These are phyloP conservation scores for Chromoteleia sp. DNA, from an alignment of 2,888 invertebrate genomes.

Conservation along the genomic window DNA sequence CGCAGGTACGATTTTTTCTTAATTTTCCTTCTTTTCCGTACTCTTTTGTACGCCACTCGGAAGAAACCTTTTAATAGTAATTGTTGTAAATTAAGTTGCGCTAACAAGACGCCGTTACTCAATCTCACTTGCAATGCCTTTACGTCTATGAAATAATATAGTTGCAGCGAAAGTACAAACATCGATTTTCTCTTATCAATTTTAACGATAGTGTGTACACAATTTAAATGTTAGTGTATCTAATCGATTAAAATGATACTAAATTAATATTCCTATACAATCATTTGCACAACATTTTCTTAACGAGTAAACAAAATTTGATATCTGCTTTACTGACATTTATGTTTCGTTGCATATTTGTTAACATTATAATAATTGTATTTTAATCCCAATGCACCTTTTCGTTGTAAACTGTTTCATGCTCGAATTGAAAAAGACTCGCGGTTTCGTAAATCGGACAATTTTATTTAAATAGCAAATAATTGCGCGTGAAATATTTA, in stretches of 20 bases:
- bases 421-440: slow-evolving; percentile 17
- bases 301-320: slow-evolving; percentile 15
- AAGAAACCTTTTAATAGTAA: slow-evolving; percentile 28
- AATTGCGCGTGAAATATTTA: slow-evolving; percentile 22
- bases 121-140: slow-evolving; percentile 15
- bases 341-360: not conserved
- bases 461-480: slow-evolving; percentile 1
- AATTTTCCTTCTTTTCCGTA: not conserved
- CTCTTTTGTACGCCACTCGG: not conserved
- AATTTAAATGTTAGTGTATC: slow-evolving; percentile 16
- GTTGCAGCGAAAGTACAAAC: slow-evolving; percentile 3
- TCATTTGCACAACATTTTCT: slow-evolving; percentile 32
- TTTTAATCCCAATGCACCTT: slow-evolving; percentile 1
- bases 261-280: slow-evolving; percentile 12
- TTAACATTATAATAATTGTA: slow-evolving; percentile 5
- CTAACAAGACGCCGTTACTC: slow-evolving; percentile 32
- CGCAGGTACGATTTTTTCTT: not conserved
- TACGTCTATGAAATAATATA: slow-evolving; percentile 26
- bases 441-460: slow-evolving; percentile 6
- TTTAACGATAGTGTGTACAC: slow-evolving; percentile 10
- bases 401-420: slow-evolving; percentile 19
- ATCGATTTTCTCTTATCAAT: slow-evolving; percentile 28
- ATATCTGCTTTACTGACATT: slow-evolving; percentile 23
- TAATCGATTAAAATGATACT: slow-evolving; percentile 20
- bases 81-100: slow-evolving; percentile 32